These are phyloP conservation scores for Linurgus olivaceus DNA, from an alignment of 2,797 vertebrate genomes.

Conservation along the genomic window DNA sequence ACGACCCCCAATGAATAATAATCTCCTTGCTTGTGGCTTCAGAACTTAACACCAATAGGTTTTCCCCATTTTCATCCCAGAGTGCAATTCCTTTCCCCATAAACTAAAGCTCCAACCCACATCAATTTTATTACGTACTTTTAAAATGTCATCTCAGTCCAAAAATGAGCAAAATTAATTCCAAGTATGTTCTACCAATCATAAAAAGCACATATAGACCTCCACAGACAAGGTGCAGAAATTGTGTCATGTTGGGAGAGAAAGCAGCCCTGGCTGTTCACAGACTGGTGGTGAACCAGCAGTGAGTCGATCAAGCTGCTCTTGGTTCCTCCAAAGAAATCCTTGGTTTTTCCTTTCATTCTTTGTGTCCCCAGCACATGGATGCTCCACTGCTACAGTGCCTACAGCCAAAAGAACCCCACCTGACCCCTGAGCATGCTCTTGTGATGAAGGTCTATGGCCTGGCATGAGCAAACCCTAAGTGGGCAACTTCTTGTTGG, in stretches of 20 bases:
- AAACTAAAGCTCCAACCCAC: slow-evolving; percentile 16
- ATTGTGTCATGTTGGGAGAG: background rate
- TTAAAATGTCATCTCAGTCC: background rate
- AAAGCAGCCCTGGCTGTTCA: background rate
- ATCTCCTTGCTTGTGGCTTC: slow-evolving; percentile 15
- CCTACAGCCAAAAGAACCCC: background rate
- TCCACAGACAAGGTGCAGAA: background rate
- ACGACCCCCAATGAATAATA: background rate
- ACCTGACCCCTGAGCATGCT: background rate
- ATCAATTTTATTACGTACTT: background rate
- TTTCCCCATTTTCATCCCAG: background rate
- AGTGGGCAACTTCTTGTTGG: rapidly evolving
- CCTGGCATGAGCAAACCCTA: background rate
- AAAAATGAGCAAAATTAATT: slow-evolving; percentile 14
- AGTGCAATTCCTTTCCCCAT: background rate
- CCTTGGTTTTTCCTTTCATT: background rate
- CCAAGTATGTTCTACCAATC: background rate
- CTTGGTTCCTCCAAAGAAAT: background rate
- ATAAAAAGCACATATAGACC: background rate
- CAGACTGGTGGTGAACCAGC: background rate
- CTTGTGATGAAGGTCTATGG: rapidly evolving
- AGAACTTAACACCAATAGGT: background rate
- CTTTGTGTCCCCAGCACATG: too few relatives aligned
- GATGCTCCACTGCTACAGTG: background rate
- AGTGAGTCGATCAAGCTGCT: rapidly evolving